These are phyloP conservation scores for Procambarus virginalis DNA, from an alignment of 1,140 invertebrate genomes.

Conservation along the genomic window DNA sequence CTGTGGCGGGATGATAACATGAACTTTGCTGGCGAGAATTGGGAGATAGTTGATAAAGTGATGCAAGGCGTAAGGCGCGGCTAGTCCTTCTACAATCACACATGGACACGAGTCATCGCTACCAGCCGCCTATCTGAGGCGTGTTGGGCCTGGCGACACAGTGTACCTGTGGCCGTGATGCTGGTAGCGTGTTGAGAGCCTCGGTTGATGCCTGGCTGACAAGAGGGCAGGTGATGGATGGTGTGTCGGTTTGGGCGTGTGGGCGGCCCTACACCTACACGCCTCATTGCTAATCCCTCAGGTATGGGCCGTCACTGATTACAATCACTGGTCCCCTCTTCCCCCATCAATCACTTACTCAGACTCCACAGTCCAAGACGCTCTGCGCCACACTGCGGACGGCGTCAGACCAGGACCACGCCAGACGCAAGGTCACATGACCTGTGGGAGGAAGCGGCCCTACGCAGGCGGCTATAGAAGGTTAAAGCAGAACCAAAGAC, in stretches of 20 bases:
- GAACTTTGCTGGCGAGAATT: no score
- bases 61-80: no score
- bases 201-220: neutral
- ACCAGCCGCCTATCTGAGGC: no score
- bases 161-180: neutral
- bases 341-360: neutral
- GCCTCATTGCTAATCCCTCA: neutral
- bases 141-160: no score
- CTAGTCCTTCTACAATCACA: no score
- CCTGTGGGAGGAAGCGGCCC: no score
- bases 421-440: neutral
- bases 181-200: constrained; percentile 2
- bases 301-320: constrained; percentile 11
- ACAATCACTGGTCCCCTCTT: neutral
- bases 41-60: no score
- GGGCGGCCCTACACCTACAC: neutral
- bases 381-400: neutral
- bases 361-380: neutral
- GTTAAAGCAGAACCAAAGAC: no score
- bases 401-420: neutral
- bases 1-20: no score
- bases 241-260: neutral
- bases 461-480: no score
- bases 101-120: no score
- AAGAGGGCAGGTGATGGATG: constrained; percentile 6